Conservation (phyloP, 2,797 vertebrate species). For the Myotis planiceps region DNA sequence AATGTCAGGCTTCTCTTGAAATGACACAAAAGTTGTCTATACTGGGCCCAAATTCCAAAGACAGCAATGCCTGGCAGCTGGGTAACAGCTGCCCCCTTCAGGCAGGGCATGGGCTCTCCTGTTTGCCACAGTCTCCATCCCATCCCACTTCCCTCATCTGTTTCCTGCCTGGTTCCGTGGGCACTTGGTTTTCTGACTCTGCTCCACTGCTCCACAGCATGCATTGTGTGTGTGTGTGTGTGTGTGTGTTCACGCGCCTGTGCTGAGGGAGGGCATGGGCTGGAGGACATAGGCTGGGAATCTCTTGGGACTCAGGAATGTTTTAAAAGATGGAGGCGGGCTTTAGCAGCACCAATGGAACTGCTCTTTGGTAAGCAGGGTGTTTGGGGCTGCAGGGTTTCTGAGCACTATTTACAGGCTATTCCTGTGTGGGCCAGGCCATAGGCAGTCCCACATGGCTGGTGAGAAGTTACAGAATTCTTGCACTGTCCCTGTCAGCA, state of each 20-base stretch:
- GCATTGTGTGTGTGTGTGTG: not conserved
- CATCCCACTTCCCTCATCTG: not conserved
- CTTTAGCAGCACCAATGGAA: not conserved
- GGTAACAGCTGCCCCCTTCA: constrained; percentile 61
- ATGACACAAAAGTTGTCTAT: not conserved
- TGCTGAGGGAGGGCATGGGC: not conserved
- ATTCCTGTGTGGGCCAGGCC: constrained; percentile 27
- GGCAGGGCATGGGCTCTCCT: constrained; percentile 44
- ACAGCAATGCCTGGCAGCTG: not conserved
- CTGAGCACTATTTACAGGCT: not conserved
- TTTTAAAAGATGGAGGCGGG: constrained; percentile 21
- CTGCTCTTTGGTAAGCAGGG: not conserved
- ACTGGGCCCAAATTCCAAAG: not conserved
- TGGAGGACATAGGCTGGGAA: not conserved
- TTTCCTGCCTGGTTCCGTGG: not conserved
- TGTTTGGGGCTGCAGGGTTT: not conserved
- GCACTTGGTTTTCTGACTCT: not conserved
- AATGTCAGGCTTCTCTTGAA: not conserved
- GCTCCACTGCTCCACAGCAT: not conserved
- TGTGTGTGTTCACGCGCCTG: accelerated
- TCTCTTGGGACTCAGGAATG: not conserved
- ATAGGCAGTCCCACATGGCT: not conserved
- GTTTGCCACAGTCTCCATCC: not conserved
- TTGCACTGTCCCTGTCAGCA: constrained; percentile 81
- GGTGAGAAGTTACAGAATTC: constrained; percentile 72